Evolutionary conservation across 2,888 invertebrate genomes (phyloP), one percentile per base, ranked within the genome.

Genomic region (Endotricha flammealis): DNA sequence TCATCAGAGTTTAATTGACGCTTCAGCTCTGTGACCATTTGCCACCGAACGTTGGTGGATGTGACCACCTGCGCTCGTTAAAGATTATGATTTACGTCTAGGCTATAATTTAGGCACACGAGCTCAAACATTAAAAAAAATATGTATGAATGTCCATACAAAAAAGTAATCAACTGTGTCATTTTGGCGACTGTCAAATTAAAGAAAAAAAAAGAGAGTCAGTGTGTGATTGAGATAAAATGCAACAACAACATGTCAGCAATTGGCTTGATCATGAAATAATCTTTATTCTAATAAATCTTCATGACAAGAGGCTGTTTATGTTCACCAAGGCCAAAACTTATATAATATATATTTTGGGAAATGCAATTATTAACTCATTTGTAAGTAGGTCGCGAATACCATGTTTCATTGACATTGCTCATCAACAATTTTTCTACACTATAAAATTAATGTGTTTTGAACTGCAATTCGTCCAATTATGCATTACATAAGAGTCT

Each of bases 1-100:
- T 44, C 46, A 44, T 49, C 44, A 42, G 42, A 39, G 29, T 38
- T 42, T 49, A 49, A 49, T 49, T 49, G 48, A 30, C 32, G 40
- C 38, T 24, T 33, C 29, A 10, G 28, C 20, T 20, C 20, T 3
- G 6, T 10, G 17, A 22, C 13, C 27, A 25, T 16, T 24, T 16
- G 14, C 25, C 25, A 32, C 22, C 4, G 22, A 11, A 17, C 22
- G 20, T 8, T 8, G 11, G 6, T 20, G 20, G 4, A 20, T 20
- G 20, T 3, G 20, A 22, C 32, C 25, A 25, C 32, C 32, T 32
- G 32, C 32, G 25, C n/a, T 20, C 11, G 24, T 16, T 16, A 13
- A 14, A 32, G 31, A 32, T 32, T 13, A 32, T n/a, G n/a, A n/a
- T n/a, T n/a, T n/a, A n/a, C n/a, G n/a, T n/a, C n/a, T n/a, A n/a